These are phyloP conservation scores for Hassar affinis DNA, from an alignment of 2,113 vertebrate genomes.

Conservation along the genomic window DNA sequence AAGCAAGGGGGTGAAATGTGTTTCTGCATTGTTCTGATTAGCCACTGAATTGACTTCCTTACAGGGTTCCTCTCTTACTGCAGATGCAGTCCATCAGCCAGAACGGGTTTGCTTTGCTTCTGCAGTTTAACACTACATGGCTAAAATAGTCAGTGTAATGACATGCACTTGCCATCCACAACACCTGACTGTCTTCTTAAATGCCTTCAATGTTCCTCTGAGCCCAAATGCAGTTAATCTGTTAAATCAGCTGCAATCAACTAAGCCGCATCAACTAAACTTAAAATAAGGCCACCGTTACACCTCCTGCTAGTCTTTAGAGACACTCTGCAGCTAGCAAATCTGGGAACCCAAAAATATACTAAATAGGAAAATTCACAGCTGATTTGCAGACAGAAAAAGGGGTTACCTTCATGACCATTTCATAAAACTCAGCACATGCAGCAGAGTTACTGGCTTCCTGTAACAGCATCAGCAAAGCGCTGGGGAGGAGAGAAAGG, in stretches of 20 bases:
- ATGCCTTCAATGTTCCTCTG: too few relatives aligned
- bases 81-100: neutral
- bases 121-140: neutral
- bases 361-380: neutral
- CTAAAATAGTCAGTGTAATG: too few relatives aligned
- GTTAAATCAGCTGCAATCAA: neutral
- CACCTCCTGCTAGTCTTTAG: too few relatives aligned
- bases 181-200: too few relatives aligned
- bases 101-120: neutral
- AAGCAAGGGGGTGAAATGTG: neutral
- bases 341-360: neutral
- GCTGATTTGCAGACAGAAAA: too few relatives aligned
- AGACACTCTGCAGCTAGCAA: too few relatives aligned
- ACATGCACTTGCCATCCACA: too few relatives aligned
- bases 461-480: slow-evolving; percentile 91
- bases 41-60: neutral
- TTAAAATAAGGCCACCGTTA: too few relatives aligned
- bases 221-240: neutral
- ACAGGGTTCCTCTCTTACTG: neutral
- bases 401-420: slow-evolving; percentile 90
- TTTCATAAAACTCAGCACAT: slow-evolving; percentile 88
- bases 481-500: slow-evolving; percentile 65
- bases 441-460: slow-evolving; percentile 86
- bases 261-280: too few relatives aligned
- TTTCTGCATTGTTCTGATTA: neutral